Evolutionary conservation across 1,140 invertebrate species (phyloP).

Genomic region (Apocrypta bakeri): DNA sequence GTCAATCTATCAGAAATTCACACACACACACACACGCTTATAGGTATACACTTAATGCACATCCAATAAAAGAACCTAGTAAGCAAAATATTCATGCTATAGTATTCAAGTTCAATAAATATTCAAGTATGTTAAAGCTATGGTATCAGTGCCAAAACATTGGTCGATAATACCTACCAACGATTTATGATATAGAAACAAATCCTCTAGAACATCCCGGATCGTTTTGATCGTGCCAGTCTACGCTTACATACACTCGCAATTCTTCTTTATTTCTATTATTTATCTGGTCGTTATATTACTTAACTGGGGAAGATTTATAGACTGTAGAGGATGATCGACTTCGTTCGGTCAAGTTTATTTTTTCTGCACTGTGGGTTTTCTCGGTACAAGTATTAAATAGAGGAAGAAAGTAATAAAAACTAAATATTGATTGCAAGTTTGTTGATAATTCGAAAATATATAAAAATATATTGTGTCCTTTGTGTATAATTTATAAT

Average conservation of each 20-base stretch:
- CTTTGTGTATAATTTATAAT: too few relatives aligned
- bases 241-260: not conserved
- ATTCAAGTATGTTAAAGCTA: slow-evolving; percentile 6
- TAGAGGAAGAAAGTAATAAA: not conserved
- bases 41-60: too few relatives aligned
- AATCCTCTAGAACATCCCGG: not conserved
- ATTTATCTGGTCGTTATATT: slow-evolving; percentile 40
- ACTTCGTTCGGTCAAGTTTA: not conserved
- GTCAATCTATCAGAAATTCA: too few relatives aligned
- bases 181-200: slow-evolving; percentile 29
- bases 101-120: slow-evolving; percentile 26
- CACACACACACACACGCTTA: too few relatives aligned
- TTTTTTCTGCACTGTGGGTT: not conserved
- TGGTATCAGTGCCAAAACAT: not conserved
- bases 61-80: too few relatives aligned
- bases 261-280: slow-evolving; percentile 46
- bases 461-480: too few relatives aligned
- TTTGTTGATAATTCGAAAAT: too few relatives aligned
- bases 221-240: slow-evolving; percentile 8
- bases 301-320: not conserved
- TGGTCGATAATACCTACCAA: not conserved
- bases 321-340: not conserved
- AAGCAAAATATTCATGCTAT: too few relatives aligned
- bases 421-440: not conserved
- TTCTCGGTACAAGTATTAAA: not conserved